phyloP scores from a whole-genome alignment of 2,113 vertebrate species.

The Arothron firmamentum region DNA sequence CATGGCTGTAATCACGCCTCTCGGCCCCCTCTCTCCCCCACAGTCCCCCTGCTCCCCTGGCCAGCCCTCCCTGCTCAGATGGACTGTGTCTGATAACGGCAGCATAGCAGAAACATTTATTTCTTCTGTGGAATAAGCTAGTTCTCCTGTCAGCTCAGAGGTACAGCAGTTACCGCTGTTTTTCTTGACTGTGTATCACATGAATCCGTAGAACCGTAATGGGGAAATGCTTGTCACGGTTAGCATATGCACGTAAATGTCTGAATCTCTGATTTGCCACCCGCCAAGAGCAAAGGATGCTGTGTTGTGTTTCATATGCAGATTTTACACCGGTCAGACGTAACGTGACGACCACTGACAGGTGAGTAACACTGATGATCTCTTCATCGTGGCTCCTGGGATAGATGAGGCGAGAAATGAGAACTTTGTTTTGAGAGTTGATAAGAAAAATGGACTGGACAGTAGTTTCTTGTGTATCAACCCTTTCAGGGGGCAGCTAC shows the following conservation, averaged over 20 bases:
- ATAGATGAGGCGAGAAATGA: too few species aligned
- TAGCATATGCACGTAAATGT: conserved; percentile 25
- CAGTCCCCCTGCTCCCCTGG: not conserved
- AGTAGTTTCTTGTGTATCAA: conserved; percentile 48
- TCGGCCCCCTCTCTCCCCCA: not conserved
- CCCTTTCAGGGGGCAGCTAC: conserved; percentile 47
- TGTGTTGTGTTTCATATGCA: conserved; percentile 11
- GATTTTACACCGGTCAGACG: conserved; percentile 28
- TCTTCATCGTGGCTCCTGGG: too few species aligned
- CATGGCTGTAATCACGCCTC: conserved; percentile 60
- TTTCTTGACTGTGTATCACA: conserved; percentile 34
- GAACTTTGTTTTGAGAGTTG: too few species aligned
- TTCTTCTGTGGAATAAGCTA: conserved; percentile 38
- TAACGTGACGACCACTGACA: conserved; percentile 3
- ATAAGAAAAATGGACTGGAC: conserved; percentile 15
- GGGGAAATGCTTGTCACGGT: conserved; percentile 50
- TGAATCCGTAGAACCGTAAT: conserved; percentile 44
- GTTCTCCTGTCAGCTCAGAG: conserved; percentile 50
- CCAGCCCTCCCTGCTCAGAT: conserved; percentile 54
- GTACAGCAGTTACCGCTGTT: conserved; percentile 50
- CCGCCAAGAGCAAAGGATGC: conserved; percentile 11
- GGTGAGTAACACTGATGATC: too few species aligned
- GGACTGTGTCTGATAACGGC: conserved; percentile 58
- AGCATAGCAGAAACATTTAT: conserved; percentile 33
- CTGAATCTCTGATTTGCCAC: conserved; percentile 23